Evolutionary conservation across 2,113 vertebrate genomes (phyloP).

Genomic region (Heteronetta atricapilla): DNA sequence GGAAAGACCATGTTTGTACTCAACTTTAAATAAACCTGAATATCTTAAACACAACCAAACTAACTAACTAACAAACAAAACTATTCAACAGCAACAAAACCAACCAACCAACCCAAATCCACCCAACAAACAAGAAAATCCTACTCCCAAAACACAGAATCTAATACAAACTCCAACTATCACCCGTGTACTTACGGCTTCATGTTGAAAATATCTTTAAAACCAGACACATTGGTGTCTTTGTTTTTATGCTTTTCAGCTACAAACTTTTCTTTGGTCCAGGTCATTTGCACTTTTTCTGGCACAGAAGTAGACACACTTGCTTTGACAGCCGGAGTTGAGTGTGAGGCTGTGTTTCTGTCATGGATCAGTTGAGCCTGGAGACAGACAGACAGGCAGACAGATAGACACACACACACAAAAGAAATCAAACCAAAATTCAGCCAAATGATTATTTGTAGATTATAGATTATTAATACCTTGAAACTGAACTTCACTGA

Average conservation of each 20-base stretch:
- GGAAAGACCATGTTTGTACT: not conserved
- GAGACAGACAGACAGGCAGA: not conserved
- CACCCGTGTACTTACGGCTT: constrained; percentile 87
- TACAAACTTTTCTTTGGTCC: constrained; percentile 94
- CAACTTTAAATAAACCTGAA: not conserved
- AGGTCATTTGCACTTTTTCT: constrained; percentile 94
- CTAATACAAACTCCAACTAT: not conserved
- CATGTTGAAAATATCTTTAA: constrained; percentile 94
- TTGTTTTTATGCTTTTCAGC: constrained; percentile 85
- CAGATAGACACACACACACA: not conserved
- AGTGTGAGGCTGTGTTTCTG: constrained; percentile 88
- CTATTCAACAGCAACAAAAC: not conserved
- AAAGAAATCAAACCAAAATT: not conserved
- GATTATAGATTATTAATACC: not conserved
- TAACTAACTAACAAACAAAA: not conserved
- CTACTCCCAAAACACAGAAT: not conserved
- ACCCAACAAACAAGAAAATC: not conserved
- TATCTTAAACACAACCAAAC: not conserved
- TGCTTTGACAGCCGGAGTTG: constrained; percentile 37
- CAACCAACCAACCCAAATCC: not conserved
- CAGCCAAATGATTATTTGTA: not conserved
- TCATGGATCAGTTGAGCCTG: constrained; percentile 96
- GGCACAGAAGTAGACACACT: constrained; percentile 62
- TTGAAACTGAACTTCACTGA: not conserved
- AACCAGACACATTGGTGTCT: constrained; percentile 75